Evolutionary conservation across 2,797 vertebrate genomes (phyloP).

Genomic region (Parauchenoglanis punctatus): DNA sequence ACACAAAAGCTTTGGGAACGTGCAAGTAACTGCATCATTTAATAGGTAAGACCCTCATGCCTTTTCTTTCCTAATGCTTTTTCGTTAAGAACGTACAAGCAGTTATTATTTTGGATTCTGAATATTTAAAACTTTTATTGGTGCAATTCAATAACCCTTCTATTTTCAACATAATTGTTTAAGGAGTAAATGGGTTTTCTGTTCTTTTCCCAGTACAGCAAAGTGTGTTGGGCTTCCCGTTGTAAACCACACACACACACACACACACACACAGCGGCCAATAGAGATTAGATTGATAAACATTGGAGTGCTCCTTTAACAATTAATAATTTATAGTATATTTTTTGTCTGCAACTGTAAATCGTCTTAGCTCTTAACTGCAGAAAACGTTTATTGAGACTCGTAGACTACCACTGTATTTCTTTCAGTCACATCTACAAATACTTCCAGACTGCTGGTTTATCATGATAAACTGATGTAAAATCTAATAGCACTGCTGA

Average conservation of each 20-base stretch:
- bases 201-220: not conserved
- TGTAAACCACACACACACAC: not conserved
- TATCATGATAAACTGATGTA: not conserved
- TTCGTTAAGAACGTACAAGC: not conserved
- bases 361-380: not conserved
- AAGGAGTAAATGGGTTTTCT: not conserved
- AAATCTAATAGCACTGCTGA: not conserved
- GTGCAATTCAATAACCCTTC: not conserved
- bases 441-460: not conserved
- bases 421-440: not conserved
- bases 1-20: not conserved
- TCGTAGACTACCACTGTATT: not conserved
- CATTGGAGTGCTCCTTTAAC: not conserved
- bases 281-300: not conserved
- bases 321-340: not conserved
- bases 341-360: not conserved
- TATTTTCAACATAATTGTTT: not conserved
- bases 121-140: not conserved
- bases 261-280: not conserved
- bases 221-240: not conserved
- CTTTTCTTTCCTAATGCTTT: not conserved
- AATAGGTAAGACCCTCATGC: not conserved
- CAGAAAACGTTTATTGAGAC: not conserved
- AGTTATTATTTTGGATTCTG: not conserved
- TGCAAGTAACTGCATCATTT: not conserved